Conservation (phyloP, 2,888 invertebrate species). For the Unio delphinus region DNA sequence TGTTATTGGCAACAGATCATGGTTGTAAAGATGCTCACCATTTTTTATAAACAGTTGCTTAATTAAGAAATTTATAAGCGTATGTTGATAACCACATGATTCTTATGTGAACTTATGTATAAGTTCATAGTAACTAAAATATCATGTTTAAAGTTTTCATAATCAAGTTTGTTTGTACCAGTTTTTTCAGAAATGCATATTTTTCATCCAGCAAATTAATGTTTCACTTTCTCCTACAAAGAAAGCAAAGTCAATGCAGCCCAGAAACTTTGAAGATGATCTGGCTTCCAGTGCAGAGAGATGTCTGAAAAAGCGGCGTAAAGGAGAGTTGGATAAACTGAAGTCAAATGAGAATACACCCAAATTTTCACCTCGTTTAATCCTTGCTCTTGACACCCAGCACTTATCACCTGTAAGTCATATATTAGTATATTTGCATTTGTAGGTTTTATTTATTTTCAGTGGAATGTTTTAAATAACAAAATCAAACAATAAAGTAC, state of each 20-base stretch:
- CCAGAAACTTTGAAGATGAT: conserved; percentile 66
- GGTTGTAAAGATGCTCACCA: too few species aligned
- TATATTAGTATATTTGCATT: neutral
- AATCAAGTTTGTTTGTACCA: too few species aligned
- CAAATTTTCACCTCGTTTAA: conserved; percentile 29
- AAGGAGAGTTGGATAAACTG: conserved; percentile 36
- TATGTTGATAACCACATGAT: too few species aligned
- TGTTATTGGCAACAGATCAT: too few species aligned
- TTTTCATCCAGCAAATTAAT: too few species aligned
- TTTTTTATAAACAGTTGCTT: too few species aligned
- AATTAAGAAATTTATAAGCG: too few species aligned
- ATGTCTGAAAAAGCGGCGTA: conserved; percentile 42
- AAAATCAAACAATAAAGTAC: too few species aligned
- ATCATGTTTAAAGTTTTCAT: too few species aligned
- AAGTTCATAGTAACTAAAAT: too few species aligned
- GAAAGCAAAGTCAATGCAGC: conserved; percentile 70
- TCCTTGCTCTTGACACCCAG: conserved; percentile 61
- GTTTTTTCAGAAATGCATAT: too few species aligned
- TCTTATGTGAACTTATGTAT: too few species aligned
- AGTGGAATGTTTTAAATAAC: neutral
- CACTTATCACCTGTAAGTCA: conserved; percentile 56
- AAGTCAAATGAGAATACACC: conserved; percentile 37
- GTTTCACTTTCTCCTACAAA: conserved; percentile 15
- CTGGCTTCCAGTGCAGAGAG: conserved; percentile 60
- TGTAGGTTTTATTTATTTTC: neutral